Evolutionary conservation across 2,888 invertebrate species (phyloP), one percentile per base, ranked within the genome.

Genomic region (Frankliniella fusca): DNA sequence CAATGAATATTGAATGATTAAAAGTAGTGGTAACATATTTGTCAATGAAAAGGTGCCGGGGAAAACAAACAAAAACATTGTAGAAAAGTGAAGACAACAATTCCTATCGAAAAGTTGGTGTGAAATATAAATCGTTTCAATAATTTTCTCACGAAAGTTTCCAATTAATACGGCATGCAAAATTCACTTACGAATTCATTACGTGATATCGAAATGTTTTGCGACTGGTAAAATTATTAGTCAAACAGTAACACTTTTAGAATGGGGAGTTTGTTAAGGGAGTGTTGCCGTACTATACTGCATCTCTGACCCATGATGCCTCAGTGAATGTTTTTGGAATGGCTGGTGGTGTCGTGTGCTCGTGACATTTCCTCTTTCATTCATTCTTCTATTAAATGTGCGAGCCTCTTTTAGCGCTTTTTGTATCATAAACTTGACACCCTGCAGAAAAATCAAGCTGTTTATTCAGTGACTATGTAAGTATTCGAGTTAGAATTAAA

Each of bases 331-430:
- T 76, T 76, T 76, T 76, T 76, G 27, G 70, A 27, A 76, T 76
- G 70, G 70, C 70, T 76, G 70, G 61, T 61, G 61, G 70, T 70
- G 70, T 76, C 70, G 70, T 76, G 70, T 76, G 70, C 70, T 76
- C 10, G 70, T 76, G 27, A 76, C 27, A 76, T 76, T 76, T 76
- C 12, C 27, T 23, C 27, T 76, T 76, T 27, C 27, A 76, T 76
- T 23, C 27, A 76, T 76, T 76, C 70, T 76, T 76, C 23, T 76
- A 76, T 76, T 76, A 76, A 76, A 76, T 76, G 70, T 76, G 27
- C 70, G 12, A 27, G 12, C 27, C 12, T 27, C 10, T 23, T 12
- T 27, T 2, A 27, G 27, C 3, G 70, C 23, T 76, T 76, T 27
- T 76, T 76, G 11, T 2, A 27, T 9, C 27, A 23, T 27, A 76